Percentiles rank a stretch among this genome's conserved stretches.
Conservation (phyloP, 1,140 invertebrate species). For the Drosophila sp. region DNA sequence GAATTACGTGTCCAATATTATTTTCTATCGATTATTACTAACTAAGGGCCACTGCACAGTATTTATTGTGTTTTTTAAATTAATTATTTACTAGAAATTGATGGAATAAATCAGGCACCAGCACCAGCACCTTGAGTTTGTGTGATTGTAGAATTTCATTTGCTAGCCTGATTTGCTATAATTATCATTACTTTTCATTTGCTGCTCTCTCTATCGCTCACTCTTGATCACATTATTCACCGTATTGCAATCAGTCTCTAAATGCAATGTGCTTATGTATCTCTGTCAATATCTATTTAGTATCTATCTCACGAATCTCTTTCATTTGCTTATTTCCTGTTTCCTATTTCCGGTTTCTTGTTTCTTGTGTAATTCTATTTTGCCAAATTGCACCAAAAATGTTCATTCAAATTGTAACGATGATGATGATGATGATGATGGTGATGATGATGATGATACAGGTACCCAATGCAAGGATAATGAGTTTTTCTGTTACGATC, state of each 20-base stretch:
- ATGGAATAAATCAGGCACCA: conserved; percentile 7
- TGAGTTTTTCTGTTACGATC: conserved; percentile 88
- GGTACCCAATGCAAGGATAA: conserved; percentile 85
- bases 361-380: conserved; percentile 18
- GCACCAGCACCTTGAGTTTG: conserved; percentile 33
- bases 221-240: conserved; percentile 22
- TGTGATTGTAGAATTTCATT: conserved; percentile 27
- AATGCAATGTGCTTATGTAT: conserved; percentile 9
- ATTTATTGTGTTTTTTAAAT: background rate
- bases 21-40: too few species aligned
- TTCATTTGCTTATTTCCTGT: conserved; percentile 30
- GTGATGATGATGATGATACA: conserved; percentile 29
- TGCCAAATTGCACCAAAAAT: conserved; percentile 30
- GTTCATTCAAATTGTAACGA: too few species aligned
- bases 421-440: background rate
- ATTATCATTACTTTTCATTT: conserved; percentile 27
- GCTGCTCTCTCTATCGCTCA: conserved; percentile 41
- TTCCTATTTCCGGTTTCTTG: too few species aligned
- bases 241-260: too few species aligned
- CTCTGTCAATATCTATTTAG: background rate
- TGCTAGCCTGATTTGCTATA: too few species aligned
- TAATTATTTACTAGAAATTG: background rate
- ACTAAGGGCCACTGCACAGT: background rate
- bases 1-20: too few species aligned
- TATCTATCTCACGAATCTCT: conserved; percentile 37